Evolutionary conservation across 2,113 vertebrate genomes (phyloP), one percentile per base, ranked within the genome.

Genomic region (Chauna torquata): DNA sequence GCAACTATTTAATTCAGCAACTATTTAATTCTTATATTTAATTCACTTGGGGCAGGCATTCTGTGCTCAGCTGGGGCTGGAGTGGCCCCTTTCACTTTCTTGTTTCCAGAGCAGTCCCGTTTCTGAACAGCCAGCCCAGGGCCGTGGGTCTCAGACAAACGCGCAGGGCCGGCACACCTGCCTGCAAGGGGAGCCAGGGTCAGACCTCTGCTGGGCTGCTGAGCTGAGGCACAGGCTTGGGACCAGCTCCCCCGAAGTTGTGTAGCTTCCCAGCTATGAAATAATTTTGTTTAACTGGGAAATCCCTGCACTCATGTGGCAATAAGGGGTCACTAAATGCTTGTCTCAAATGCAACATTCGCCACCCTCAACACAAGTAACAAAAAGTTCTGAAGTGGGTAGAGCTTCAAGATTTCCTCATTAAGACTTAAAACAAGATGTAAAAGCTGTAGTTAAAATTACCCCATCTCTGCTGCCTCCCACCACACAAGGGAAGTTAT

Each of bases 391-490:
- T 52, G 74, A 88, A 61, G 58, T 40, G 54, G 40, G 54, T 24
- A 90, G 75, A 42, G 64, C 62, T 69, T 90, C 14, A 62, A 52
- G 9, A 93, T 91, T 89, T 89, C 83, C 45, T 49, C 54, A 74
- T 69, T 70, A 89, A 62, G 59, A 38, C 40, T 84, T 64, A 89
- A 89, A 96, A 94, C 81, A 94, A 92, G 81, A 85, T 91, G 49
- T 95, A 91, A 91, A 57, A 95, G 94, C 74, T 86, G 86, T 42
- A 82, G 91, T 74, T 94, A 95, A 94, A 95, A 95, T 92, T 92
- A 96, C 66, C 54, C 66, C 91, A 82, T 69, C 49, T 62, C 83
- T 85, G 74, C 89, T 74, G 57, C 91, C 77, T 96, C 89, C 86
- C 58, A 96, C 92, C 59, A 64, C 49, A 38, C 58, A 66, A 74